Percentiles rank a stretch among this genome's conserved stretches.
Evolutionary conservation across 2,797 vertebrate genomes (phyloP).

Genomic region (Hippoglossus hippoglossus): DNA sequence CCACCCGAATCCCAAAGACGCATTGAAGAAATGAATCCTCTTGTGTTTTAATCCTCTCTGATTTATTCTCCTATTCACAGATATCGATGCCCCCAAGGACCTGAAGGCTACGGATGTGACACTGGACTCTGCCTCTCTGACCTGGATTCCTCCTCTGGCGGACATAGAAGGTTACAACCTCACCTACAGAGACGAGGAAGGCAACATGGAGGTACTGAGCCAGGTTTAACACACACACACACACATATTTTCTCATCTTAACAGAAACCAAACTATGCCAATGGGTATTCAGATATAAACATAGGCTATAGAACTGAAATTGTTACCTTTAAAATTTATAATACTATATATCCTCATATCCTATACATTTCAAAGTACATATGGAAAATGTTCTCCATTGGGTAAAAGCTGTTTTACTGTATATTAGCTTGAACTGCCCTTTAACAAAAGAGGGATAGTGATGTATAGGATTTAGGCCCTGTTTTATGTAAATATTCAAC

Average conservation of each 20-base stretch:
- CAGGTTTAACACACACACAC: not conserved
- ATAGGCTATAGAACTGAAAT: conserved; percentile 1
- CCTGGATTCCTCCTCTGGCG: conserved; percentile 87
- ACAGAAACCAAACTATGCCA: not conserved
- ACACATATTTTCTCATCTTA: not conserved
- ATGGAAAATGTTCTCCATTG: not conserved
- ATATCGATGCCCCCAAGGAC: conserved; percentile 89
- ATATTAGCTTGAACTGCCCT: not conserved
- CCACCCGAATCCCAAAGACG: not conserved
- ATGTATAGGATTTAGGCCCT: not conserved
- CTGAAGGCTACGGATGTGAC: conserved; percentile 81
- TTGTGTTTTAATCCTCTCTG: conserved; percentile 28
- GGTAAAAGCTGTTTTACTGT: not conserved
- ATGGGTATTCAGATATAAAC: no score
- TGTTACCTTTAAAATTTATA: no score
- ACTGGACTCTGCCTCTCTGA: conserved; percentile 80
- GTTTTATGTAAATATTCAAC: no score
- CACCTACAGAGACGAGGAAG: conserved; percentile 82
- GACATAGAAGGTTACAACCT: conserved; percentile 88
- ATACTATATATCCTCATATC: no score
- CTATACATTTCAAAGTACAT: no score
- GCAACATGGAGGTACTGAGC: conserved; percentile 74
- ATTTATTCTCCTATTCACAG: conserved; percentile 70
- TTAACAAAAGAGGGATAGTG: not conserved
- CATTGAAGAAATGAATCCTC: not conserved